Conservation (phyloP, 2,888 invertebrate species). For the Hylaea fasciaria region DNA sequence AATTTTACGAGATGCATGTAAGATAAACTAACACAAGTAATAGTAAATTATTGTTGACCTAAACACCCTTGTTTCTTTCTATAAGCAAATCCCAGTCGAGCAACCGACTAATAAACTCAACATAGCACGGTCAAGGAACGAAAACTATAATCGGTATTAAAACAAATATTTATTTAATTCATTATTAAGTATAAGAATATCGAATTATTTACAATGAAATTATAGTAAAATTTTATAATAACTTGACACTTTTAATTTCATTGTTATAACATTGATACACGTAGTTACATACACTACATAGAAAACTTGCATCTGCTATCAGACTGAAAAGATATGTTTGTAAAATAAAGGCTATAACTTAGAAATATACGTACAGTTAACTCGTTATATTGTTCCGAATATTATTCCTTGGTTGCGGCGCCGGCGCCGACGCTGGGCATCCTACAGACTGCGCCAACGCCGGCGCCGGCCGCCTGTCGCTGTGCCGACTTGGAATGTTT, state of each 20-base stretch:
- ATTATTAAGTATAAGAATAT: constrained; percentile 73
- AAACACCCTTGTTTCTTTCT: constrained; percentile 42
- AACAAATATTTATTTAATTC: constrained; percentile 83
- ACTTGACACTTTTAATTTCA: constrained; percentile 77
- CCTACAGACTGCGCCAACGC: constrained; percentile 40
- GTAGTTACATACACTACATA: constrained; percentile 80
- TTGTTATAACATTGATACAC: constrained; percentile 80
- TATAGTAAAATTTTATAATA: constrained; percentile 68
- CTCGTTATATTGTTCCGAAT: constrained; percentile 77
- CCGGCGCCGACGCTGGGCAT: constrained; percentile 12
- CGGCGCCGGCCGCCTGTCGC: constrained; percentile 55
- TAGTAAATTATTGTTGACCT: constrained; percentile 28
- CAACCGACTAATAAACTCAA: constrained; percentile 51
- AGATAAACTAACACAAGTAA: constrained; percentile 22
- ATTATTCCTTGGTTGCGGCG: constrained; percentile 61
- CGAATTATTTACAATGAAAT: constrained; percentile 84
- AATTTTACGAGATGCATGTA: constrained; percentile 32
- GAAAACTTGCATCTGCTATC: constrained; percentile 83
- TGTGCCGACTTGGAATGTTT: constrained; percentile 71
- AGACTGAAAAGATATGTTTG: constrained; percentile 81
- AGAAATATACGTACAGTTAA: constrained; percentile 76
- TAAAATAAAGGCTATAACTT: constrained; percentile 77
- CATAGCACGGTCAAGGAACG: constrained; percentile 17
- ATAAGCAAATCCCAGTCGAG: constrained; percentile 49
- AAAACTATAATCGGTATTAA: constrained; percentile 66